Evolutionary conservation across 2,888 invertebrate species (phyloP), one percentile per base, ranked within the genome.

Genomic region (Ornithoptera priamus): DNA sequence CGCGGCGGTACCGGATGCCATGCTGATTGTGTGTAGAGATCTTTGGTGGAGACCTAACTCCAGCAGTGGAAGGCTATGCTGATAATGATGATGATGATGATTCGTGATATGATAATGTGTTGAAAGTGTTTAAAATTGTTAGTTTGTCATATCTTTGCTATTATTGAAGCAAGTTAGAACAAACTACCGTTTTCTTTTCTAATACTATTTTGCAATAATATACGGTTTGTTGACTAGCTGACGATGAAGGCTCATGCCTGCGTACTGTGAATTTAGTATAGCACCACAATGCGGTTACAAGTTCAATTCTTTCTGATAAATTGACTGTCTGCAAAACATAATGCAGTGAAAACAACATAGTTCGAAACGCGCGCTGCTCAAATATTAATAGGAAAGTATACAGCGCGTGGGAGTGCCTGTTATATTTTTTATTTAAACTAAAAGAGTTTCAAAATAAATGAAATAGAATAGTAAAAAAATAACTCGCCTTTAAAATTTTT

Each of bases 191-290:
- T 30, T 30, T 30, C 5, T 24, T 46, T 46, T 46, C 7, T 46
- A 15, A 15, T 46, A 15, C 15, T 46, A 4, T 46, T 46, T 15
- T 15, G 8, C 46, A 46, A 46, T 46, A 8, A 8, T 15, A 46
- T 46, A 46, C 15, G 46, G 46, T 46, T 15, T 46, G 46, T 46
- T 8, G 46, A 46, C 4, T 46, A 46, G 46, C 72, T 63, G 61
- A 39, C 72, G 72, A 64, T 74, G 78, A 77, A 76, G 74, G 74
- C 56, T 62, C 74, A 69, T 68, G 74, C 69, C 67, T 73, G 76
- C 70, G 22, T 67, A 67, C 72, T 71, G 76, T 79, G 76, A 76
- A 80, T 80, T 77, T 77, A 80, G 78, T 79, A 79, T 77, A 69
- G 70, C 70, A 71, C 74, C 72, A 71, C 73, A 71, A 73, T 75